Percentiles rank a stretch among this genome's conserved stretches.
Conservation (phyloP, 2,888 invertebrate species). For the Xanthia togata region DNA sequence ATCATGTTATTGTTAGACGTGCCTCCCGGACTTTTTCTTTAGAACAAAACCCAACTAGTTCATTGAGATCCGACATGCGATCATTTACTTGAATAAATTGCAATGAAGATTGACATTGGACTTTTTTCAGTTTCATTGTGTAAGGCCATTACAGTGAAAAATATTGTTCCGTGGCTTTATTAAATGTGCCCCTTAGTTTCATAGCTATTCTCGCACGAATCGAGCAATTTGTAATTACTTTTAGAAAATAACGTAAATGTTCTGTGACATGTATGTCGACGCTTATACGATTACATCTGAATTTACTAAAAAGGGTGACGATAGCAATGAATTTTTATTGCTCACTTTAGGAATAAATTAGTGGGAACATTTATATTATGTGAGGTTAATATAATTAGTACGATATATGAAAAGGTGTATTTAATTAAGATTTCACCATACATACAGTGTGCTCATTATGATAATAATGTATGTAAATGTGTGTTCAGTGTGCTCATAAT, state of each 20-base stretch:
- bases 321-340: constrained; percentile 39
- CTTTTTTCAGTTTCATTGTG: too few species aligned
- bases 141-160: constrained; percentile 28
- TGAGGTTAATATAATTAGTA: constrained; percentile 30
- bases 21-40: constrained; percentile 54
- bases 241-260: constrained; percentile 45
- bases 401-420: constrained; percentile 31
- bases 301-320: constrained; percentile 48
- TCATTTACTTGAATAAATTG: constrained; percentile 52
- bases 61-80: constrained; percentile 61
- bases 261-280: constrained; percentile 53
- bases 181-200: constrained; percentile 16
- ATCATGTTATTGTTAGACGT: constrained; percentile 70
- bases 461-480: too few species aligned
- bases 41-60: constrained; percentile 54
- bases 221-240: constrained; percentile 36
- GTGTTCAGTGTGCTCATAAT: background rate
- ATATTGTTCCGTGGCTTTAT: constrained; percentile 22
- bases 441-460: background rate
- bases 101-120: constrained; percentile 52
- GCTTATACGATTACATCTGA: constrained; percentile 52
- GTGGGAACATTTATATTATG: constrained; percentile 37
- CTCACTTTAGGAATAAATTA: constrained; percentile 43
- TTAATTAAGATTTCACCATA: constrained; percentile 13
- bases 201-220: constrained; percentile 25